A percentile compares a stretch with the other conserved stretches of the same genome.
phyloP scores from a whole-genome alignment of 2,113 vertebrate species.

The Lamprologus sp. region DNA sequence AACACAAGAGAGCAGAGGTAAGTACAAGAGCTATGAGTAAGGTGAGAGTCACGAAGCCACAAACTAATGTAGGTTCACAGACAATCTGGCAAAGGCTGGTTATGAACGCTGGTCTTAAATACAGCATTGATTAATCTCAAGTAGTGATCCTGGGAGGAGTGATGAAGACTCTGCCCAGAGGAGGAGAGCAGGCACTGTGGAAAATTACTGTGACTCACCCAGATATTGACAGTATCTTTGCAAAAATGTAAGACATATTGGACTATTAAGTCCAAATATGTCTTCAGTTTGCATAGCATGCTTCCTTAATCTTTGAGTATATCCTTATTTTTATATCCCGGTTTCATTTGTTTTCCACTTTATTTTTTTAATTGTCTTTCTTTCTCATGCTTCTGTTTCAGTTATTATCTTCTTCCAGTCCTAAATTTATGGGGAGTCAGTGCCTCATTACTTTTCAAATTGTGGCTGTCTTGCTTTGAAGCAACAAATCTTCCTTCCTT shows the following conservation, averaged over 20 bases:
- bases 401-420: background rate
- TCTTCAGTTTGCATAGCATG: background rate
- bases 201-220: background rate
- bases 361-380: background rate
- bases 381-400: background rate
- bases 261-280: background rate
- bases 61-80: background rate
- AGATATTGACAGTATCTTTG: background rate
- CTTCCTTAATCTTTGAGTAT: background rate
- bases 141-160: background rate
- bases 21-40: background rate
- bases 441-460: background rate
- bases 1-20: background rate
- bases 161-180: background rate
- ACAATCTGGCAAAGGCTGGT: background rate
- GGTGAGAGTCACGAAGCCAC: background rate
- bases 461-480: background rate
- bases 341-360: background rate
- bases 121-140: background rate
- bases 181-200: background rate
- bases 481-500: background rate
- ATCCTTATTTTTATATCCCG: background rate
- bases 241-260: background rate
- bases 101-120: background rate
- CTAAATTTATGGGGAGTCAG: background rate